A percentile compares a stretch with the other conserved stretches of the same genome.
These are phyloP conservation scores for Penaeus chinensis DNA, from an alignment of 1,140 invertebrate species.

Conservation along the genomic window DNA sequence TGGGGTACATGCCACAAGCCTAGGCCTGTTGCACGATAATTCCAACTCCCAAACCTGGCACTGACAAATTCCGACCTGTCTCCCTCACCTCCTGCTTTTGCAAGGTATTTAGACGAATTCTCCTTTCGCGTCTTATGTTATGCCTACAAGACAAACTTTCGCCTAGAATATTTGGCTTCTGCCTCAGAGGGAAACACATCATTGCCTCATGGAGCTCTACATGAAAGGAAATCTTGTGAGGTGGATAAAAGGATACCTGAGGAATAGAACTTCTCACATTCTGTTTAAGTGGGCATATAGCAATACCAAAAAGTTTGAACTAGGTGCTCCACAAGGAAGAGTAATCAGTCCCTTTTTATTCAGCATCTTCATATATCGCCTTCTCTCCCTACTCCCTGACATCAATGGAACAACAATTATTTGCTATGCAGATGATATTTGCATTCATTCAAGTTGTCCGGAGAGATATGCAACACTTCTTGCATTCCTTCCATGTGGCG, in stretches of 20 bases:
- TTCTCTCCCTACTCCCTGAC: constrained; percentile 26
- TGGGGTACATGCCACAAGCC: too few relatives aligned
- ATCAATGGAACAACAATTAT: not conserved
- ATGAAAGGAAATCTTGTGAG: too few relatives aligned
- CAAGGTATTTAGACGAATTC: not conserved
- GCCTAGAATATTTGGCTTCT: too few relatives aligned
- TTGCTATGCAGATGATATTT: constrained; percentile 42
- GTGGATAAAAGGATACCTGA: not conserved
- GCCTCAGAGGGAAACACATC: not conserved
- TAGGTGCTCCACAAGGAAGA: not conserved
- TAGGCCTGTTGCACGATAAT: too few relatives aligned
- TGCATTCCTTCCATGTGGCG: not conserved
- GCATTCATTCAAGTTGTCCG: constrained; percentile 8
- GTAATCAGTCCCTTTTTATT: constrained; percentile 17
- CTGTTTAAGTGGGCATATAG: not conserved
- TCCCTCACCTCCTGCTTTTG: too few relatives aligned
- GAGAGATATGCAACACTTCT: not conserved
- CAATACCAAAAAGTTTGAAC: constrained; percentile 11
- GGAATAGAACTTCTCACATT: not conserved
- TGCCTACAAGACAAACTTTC: not conserved
- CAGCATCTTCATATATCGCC: constrained; percentile 3
- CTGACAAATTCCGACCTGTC: too few relatives aligned
- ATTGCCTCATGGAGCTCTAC: too few relatives aligned
- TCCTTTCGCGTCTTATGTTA: not conserved
- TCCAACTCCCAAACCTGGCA: too few relatives aligned